These are phyloP conservation scores for Acrobeloides nanus DNA, from an alignment of 2,888 invertebrate genomes.

Conservation along the genomic window DNA sequence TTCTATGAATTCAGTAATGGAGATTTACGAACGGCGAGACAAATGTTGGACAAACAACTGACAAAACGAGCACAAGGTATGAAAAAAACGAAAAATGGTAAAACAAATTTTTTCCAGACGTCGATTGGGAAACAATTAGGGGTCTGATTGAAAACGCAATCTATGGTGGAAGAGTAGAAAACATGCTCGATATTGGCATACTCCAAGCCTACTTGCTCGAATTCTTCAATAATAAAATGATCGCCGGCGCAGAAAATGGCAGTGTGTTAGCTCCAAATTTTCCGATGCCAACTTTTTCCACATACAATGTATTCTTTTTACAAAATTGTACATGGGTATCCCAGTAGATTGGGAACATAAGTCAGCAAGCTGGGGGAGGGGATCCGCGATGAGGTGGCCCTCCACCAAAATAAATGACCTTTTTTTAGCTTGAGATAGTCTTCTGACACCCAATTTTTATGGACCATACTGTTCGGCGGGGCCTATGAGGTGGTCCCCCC, in stretches of 20 bases:
- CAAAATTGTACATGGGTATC: too few relatives aligned
- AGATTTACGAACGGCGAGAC: conserved; percentile 70
- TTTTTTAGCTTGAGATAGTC: too few relatives aligned
- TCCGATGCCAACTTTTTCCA: conserved; percentile 13
- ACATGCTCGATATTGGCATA: conserved; percentile 67
- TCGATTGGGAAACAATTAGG: conserved; percentile 69
- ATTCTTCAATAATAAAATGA: conserved; percentile 54
- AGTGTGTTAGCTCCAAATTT: conserved; percentile 12
- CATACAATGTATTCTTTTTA: conserved; percentile 6
- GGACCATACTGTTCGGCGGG: too few relatives aligned
- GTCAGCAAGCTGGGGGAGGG: too few relatives aligned
- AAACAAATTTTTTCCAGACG: too few relatives aligned
- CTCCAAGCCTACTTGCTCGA: conserved; percentile 64
- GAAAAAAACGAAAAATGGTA: conserved; percentile 23
- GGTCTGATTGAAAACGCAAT: conserved; percentile 72
- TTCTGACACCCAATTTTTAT: too few relatives aligned
- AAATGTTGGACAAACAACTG: conserved; percentile 62
- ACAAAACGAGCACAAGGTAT: conserved; percentile 1
- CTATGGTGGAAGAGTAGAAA: conserved; percentile 79
- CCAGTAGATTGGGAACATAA: too few relatives aligned
- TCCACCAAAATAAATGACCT: too few relatives aligned
- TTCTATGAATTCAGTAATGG: conserved; percentile 78
- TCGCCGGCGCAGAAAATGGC: conserved; percentile 7
- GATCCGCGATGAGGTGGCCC: too few relatives aligned
- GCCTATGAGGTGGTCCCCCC: too few relatives aligned